Base-by-base conservation (phyloP, 2,888 invertebrate genomes). In the Epinotia ramella region DNA sequence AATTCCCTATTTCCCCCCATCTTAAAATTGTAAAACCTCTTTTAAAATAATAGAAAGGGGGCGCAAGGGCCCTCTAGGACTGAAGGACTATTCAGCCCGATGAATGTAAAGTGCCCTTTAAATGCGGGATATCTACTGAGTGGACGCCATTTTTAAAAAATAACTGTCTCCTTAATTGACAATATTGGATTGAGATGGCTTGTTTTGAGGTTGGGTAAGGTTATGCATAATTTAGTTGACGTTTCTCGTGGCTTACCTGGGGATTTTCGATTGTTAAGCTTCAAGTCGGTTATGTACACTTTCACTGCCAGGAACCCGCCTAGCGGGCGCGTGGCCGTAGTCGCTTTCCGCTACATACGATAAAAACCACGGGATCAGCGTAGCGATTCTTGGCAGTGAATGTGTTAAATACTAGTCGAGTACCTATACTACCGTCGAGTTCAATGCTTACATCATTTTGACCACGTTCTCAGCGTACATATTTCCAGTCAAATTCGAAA, bases 21-120 rank as follows among this genome's bases (percentile, higher is more conserved):
- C 76, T 76, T 71, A 60, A 76, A 76, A 76, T 76, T 76, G 76
- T 72, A 76, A 76, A 76, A 76, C 71, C 76, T 76, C 76, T 76
- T 72, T 76, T 76, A 76, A 76, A 76, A 76, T 76, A 76, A 76
- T 76, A 76, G 76, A 72, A 76, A 62, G 67, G 76, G 76, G 76
- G 63, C 33, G 56, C 46, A 67, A 76, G 76, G 33, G 56, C 20
- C 57, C 76, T 71, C 59, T 49, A 53, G 40, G 20, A 56, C 46
- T 57, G 56, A 28, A 76, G 76, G 18, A 72, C 76, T 63, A 76
- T 76, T 76, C 76, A 76, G 72, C 13, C 65, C 33, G 76, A 62
- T 76, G 76, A 76, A 76, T 76, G 72, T 67, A 62, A 72, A 76
- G 76, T 72, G 9, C 76, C 46, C 66, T 72, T 24, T 76, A 76